phyloP scores from a whole-genome alignment of 92 coral and sea anemone genomes.

The Blastomussa wellsi region DNA sequence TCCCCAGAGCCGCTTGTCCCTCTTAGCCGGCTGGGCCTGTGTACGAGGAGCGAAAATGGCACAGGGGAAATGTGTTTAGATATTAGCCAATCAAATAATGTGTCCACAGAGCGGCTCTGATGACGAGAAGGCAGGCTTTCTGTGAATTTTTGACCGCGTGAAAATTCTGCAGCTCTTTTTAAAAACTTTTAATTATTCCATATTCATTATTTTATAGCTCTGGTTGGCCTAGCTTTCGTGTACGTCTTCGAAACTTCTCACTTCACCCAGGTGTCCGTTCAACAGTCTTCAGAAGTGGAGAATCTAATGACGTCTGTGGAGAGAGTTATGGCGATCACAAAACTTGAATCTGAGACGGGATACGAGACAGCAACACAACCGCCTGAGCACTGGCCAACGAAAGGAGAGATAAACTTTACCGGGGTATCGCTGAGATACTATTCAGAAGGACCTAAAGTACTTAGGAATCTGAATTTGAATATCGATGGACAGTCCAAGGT shows the following conservation, averaged over 20 bases:
- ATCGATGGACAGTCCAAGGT: conserved; percentile 36
- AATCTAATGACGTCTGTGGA: conserved; percentile 46
- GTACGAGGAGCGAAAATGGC: no score
- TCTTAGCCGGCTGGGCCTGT: no score
- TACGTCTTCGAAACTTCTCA: conserved; percentile 49
- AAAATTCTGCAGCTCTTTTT: no score
- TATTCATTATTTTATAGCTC: conserved; percentile 15
- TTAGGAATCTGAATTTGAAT: neutral
- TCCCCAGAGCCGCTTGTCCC: no score
- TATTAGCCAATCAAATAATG: no score
- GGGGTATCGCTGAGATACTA: conserved; percentile 34
- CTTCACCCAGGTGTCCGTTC: conserved; percentile 43
- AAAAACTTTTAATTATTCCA: no score
- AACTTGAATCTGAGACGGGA: conserved; percentile 39
- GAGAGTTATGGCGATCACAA: conserved; percentile 34
- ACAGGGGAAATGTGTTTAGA: no score
- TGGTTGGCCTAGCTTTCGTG: conserved; percentile 44
- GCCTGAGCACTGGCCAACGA: conserved; percentile 37
- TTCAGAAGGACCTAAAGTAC: conserved; percentile 24
- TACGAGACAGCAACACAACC: conserved; percentile 10
- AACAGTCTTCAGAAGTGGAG: conserved; percentile 46
- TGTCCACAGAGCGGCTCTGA: no score
- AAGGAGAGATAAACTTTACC: conserved; percentile 19
- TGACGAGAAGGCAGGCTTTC: no score
- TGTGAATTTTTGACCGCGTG: no score